Percentiles rank a stretch among this genome's conserved stretches.
phyloP scores from a whole-genome alignment of 64 coral and sea anemone genomes.

The Actinia equina region DNA sequence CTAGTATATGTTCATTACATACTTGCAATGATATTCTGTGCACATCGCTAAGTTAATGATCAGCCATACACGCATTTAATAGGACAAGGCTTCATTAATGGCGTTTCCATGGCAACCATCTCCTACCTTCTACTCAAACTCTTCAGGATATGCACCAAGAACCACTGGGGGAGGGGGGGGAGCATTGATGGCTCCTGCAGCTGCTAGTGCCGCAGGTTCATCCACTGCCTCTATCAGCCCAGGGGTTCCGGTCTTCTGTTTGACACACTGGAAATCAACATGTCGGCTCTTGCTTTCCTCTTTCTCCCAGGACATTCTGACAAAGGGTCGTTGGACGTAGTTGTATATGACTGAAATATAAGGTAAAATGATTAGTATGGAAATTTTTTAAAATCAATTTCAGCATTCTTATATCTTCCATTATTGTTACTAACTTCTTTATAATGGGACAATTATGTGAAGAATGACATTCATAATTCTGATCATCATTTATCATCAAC shows the following conservation, averaged over 20 bases:
- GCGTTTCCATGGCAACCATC: background rate
- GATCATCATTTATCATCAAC: no score
- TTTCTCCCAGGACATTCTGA: slow-evolving; percentile 99
- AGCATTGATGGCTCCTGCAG: slow-evolving; percentile 68
- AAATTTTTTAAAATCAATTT: background rate
- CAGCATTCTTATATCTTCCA: no score
- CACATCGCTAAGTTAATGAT: background rate
- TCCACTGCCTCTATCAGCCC: slow-evolving; percentile 92
- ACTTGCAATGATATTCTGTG: background rate
- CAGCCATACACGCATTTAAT: background rate
- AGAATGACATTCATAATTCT: no score
- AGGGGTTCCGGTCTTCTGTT: slow-evolving; percentile 85
- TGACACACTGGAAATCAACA: slow-evolving; percentile 99
- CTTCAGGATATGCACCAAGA: slow-evolving; percentile 91
- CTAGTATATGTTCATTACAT: background rate
- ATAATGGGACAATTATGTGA: no score
- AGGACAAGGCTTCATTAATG: background rate
- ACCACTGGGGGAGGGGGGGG: slow-evolving; percentile 86
- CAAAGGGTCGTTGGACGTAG: slow-evolving; percentile 96
- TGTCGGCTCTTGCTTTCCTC: slow-evolving; percentile 98
- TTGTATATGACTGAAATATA: slow-evolving; percentile 85
- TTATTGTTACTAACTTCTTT: no score
- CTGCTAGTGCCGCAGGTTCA: slow-evolving; percentile 92
- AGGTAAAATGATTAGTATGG: background rate
- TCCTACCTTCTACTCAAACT: slow-evolving; percentile 60